Conservation (phyloP, 30 jellyfish, hydroid and myxozoan genomes). For the Aurelia sp. region DNA sequence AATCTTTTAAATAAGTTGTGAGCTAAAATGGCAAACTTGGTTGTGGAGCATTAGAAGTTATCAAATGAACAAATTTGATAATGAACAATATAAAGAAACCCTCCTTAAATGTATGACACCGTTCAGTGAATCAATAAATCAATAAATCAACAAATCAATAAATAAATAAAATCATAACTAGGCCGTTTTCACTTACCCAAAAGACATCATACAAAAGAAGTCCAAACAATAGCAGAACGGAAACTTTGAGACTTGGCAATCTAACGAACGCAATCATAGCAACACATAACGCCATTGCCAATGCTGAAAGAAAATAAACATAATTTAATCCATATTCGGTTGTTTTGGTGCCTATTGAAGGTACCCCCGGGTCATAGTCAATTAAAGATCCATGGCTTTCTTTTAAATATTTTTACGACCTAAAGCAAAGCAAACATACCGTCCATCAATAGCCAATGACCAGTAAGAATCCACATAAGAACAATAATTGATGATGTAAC, state of each 20-base stretch:
- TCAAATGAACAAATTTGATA: too few species aligned
- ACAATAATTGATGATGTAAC: conserved; percentile 74
- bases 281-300: conserved; percentile 92
- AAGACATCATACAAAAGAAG: conserved; percentile 92
- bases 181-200: conserved; percentile 74
- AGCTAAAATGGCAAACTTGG: too few species aligned
- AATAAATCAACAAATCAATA: too few species aligned
- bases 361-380: too few species aligned
- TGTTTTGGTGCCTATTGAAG: too few species aligned
- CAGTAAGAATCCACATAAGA: conserved; percentile 91
- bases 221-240: conserved; percentile 88
- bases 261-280: conserved; percentile 93
- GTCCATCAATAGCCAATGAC: conserved; percentile 98
- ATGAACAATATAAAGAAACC: too few species aligned
- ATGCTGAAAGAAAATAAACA: conserved; percentile 56
- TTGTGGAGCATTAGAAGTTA: too few species aligned
- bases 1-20: too few species aligned
- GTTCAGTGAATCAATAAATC: too few species aligned
- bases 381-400: too few species aligned
- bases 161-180: not conserved
- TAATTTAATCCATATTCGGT: not conserved
- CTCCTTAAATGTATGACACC: too few species aligned
- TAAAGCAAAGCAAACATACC: conserved; percentile 42
- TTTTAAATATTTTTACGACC: too few species aligned
- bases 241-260: conserved; percentile 91